These are phyloP conservation scores for Gracilinanus agilis DNA, from an alignment of 2,113 vertebrate genomes.

Conservation along the genomic window DNA sequence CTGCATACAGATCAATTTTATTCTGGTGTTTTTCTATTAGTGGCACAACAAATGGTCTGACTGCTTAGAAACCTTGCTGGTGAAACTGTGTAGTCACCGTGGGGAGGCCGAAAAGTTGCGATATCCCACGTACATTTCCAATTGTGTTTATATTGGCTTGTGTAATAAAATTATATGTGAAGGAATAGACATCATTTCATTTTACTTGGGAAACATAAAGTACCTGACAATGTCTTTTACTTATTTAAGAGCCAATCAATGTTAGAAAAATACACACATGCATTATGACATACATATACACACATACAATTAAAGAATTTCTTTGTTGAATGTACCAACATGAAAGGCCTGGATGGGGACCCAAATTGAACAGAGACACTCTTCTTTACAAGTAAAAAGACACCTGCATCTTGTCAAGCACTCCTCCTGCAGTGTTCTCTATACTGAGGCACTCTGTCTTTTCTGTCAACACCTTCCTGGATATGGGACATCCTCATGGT, in stretches of 20 bases:
- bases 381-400: neutral
- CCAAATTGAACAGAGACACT: neutral
- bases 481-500: neutral
- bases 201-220: constrained; percentile 62
- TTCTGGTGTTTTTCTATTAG: neutral
- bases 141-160: constrained; percentile 18
- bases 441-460: neutral
- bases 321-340: constrained; percentile 11
- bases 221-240: constrained; percentile 13
- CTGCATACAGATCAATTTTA: neutral
- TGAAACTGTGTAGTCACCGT: neutral
- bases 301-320: neutral
- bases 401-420: neutral
- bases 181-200: constrained; percentile 40
- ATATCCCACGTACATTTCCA: neutral
- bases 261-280: neutral
- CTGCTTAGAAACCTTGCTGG: neutral
- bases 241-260: constrained; percentile 51
- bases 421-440: neutral
- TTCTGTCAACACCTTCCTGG: neutral
- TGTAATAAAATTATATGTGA: constrained; percentile 25
- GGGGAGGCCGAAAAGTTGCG: constrained; percentile 1
- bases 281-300: neutral
- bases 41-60: neutral
- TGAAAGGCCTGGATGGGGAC: neutral